Evolutionary conservation across 2,113 vertebrate genomes (phyloP).

Genomic region (Motacilla alba): DNA sequence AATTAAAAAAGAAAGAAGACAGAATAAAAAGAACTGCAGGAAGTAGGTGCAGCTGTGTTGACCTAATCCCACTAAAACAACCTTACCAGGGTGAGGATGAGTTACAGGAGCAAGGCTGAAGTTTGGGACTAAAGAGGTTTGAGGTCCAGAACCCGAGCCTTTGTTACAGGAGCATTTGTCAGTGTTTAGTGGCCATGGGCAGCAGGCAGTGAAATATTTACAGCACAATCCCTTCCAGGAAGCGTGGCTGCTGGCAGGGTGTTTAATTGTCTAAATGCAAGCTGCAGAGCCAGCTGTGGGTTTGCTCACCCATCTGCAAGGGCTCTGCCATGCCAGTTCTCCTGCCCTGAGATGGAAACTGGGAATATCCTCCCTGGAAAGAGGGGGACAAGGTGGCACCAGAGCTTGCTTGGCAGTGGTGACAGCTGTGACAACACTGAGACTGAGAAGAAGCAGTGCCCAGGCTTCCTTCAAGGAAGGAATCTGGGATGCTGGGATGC

Average conservation of each 20-base stretch:
- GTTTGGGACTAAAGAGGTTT: neutral
- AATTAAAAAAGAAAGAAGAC: neutral
- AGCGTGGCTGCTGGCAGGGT: constrained; percentile 23
- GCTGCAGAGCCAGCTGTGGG: constrained; percentile 37
- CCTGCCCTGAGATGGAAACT: neutral
- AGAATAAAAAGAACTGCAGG: neutral
- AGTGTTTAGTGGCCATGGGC: neutral
- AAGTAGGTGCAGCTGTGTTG: neutral
- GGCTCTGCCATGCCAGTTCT: constrained; percentile 5
- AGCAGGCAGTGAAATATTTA: constrained; percentile 48
- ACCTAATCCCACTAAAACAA: neutral
- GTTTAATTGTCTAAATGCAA: neutral
- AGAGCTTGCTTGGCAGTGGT: neutral
- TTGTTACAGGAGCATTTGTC: constrained; percentile 30
- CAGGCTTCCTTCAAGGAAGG: neutral
- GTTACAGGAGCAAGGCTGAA: neutral
- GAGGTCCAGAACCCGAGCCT: neutral
- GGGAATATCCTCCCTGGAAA: neutral
- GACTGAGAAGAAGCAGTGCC: neutral
- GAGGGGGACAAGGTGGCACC: neutral
- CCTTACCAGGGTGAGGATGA: neutral
- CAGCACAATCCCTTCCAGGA: neutral
- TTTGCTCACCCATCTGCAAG: constrained; percentile 16
- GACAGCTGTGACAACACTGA: neutral
- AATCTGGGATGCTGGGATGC: neutral